Evolutionary conservation across 2,797 vertebrate species (phyloP).

Genomic region (Gambelia wislizenii): DNA sequence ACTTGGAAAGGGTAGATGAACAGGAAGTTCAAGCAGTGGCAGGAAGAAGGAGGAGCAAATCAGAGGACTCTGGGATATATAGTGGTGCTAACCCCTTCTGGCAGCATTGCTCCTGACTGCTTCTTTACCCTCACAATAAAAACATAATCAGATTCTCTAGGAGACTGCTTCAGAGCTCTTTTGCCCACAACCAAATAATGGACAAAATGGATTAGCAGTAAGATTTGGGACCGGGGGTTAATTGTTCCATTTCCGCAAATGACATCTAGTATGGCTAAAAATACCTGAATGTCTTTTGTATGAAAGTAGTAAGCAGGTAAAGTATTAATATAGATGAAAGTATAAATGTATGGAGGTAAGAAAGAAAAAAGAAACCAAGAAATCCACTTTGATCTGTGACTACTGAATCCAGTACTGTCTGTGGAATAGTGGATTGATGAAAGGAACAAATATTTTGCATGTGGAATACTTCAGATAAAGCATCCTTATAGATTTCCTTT

Average conservation of each 20-base stretch:
- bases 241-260: background rate
- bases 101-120: background rate
- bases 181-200: slow-evolving; percentile 14
- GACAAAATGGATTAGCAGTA: background rate
- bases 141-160: background rate
- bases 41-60: background rate
- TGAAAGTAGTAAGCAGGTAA: background rate
- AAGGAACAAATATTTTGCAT: slow-evolving; percentile 9
- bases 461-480: background rate
- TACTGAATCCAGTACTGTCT: background rate
- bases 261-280: background rate
- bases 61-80: too few species aligned
- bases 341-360: background rate
- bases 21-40: background rate
- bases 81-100: background rate
- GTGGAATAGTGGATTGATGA: slow-evolving; percentile 4
- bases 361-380: background rate
- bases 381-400: background rate
- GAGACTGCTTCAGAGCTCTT: background rate
- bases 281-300: background rate
- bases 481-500: background rate
- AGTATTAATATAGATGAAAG: background rate
- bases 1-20: background rate
- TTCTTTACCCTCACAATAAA: background rate
- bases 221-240: background rate